These are phyloP conservation scores for Pollenia griseotomentosa DNA, from an alignment of 2,888 invertebrate species.

Conservation along the genomic window DNA sequence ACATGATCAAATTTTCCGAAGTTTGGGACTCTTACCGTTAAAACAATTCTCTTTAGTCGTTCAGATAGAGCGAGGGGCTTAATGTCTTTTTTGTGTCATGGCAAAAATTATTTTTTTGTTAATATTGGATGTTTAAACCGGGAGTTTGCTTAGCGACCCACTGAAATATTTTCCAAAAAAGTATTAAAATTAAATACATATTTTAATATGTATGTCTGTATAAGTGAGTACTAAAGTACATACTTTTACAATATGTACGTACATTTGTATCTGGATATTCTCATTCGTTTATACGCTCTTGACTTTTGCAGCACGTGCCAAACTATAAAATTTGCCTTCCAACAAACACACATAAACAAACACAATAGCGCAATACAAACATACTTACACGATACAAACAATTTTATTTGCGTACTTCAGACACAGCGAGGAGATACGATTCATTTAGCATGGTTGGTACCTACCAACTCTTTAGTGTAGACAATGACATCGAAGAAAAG, in stretches of 20 bases:
- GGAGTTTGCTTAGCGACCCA: no score
- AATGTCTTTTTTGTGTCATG: no score
- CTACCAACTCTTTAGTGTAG: slow-evolving; percentile 55
- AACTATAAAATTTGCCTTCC: slow-evolving; percentile 68
- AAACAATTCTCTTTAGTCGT: no score
- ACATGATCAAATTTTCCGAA: no score
- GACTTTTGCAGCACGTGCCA: slow-evolving; percentile 73
- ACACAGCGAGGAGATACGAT: slow-evolving; percentile 69
- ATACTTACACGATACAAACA: slow-evolving; percentile 27
- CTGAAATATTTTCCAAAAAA: no score
- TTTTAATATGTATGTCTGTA: neutral
- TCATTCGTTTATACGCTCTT: slow-evolving; percentile 42
- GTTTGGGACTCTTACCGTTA: no score
- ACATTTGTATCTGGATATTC: slow-evolving; percentile 18
- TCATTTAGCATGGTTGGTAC: slow-evolving; percentile 70
- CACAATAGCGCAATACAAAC: neutral
- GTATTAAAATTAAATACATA: no score
- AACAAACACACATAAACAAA: slow-evolving; percentile 38
- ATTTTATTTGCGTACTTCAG: slow-evolving; percentile 54
- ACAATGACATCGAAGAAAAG: slow-evolving; percentile 61
- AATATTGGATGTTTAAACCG: no score
- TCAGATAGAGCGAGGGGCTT: no score
- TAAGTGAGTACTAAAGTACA: neutral
- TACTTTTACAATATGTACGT: neutral
- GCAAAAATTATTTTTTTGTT: no score